A percentile compares a stretch with the other conserved stretches of the same genome.
phyloP scores from a whole-genome alignment of 1,140 invertebrate genomes.

The Radopholus similis region DNA sequence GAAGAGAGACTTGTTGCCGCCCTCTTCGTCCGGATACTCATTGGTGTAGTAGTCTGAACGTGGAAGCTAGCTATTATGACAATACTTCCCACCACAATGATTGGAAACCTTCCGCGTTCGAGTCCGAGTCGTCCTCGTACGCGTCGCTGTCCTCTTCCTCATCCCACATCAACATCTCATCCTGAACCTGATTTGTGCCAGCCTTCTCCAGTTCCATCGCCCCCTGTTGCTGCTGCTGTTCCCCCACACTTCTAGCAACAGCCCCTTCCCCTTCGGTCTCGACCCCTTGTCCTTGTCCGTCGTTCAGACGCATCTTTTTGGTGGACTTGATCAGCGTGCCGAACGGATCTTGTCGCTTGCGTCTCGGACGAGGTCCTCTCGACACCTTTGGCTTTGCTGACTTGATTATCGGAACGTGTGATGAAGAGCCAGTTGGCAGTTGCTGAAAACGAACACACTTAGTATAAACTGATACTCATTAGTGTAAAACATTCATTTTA shows the following conservation, averaged over 20 bases:
- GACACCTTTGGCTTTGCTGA: neutral
- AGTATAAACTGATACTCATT: too few species aligned
- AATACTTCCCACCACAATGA: too few species aligned
- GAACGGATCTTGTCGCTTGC: conserved; percentile 15
- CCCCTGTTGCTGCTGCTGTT: too few species aligned
- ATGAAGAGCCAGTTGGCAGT: too few species aligned
- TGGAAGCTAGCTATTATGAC: conserved; percentile 39
- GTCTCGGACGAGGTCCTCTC: neutral
- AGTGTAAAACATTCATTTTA: too few species aligned
- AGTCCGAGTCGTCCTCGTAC: neutral
- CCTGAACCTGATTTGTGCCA: neutral
- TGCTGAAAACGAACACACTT: too few species aligned
- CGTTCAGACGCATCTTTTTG: conserved; percentile 16
- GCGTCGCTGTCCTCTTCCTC: conserved; percentile 30
- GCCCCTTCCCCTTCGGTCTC: neutral
- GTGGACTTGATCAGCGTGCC: conserved; percentile 13
- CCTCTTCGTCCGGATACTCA: conserved; percentile 48
- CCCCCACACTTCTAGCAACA: neutral
- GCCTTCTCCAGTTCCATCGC: neutral
- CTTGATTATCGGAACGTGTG: too few species aligned
- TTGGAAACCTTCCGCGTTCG: conserved; percentile 32
- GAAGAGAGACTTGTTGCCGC: conserved; percentile 31
- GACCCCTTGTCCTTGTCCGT: neutral
- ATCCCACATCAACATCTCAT: neutral
- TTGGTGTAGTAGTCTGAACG: conserved; percentile 50